Evolutionary conservation across 2,113 vertebrate genomes (phyloP).

Genomic region (Gymnocephalus cernua): DNA sequence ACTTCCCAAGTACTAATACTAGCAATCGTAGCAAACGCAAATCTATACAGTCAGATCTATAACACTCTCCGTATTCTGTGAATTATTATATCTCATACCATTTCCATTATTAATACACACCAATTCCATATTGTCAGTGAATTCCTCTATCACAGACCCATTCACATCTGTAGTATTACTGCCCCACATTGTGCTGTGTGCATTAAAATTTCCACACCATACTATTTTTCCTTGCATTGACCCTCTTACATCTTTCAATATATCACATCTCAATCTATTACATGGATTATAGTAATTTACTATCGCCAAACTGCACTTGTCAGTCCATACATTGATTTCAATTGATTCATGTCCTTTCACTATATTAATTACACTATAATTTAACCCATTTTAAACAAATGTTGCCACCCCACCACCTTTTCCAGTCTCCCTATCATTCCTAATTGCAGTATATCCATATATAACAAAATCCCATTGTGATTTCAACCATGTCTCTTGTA

Average conservation of each 20-base stretch:
- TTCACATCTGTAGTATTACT: not conserved
- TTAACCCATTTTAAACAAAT: not conserved
- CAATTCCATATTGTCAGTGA: not conserved
- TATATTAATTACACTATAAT: not conserved
- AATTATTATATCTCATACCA: not conserved
- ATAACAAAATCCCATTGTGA: not conserved
- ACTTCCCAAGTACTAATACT: not conserved
- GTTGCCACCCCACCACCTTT: not conserved
- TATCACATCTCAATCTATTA: not conserved
- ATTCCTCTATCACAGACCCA: not conserved
- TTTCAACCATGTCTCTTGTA: not conserved
- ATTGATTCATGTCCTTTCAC: not conserved
- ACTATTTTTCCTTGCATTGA: not conserved
- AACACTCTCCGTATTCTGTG: not conserved
- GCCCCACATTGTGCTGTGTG: not conserved
- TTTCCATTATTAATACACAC: not conserved
- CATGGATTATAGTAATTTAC: not conserved
- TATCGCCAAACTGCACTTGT: not conserved
- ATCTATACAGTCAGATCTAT: not conserved
- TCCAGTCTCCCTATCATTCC: not conserved
- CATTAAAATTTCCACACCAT: conserved; percentile 11
- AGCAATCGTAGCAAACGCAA: not conserved
- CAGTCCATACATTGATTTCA: not conserved
- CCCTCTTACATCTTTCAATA: not conserved
- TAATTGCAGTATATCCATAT: not conserved